Percentiles rank a stretch among this genome's conserved stretches.
These are phyloP conservation scores for Zosterops japonicus DNA, from an alignment of 2,113 vertebrate species.

Conservation along the genomic window DNA sequence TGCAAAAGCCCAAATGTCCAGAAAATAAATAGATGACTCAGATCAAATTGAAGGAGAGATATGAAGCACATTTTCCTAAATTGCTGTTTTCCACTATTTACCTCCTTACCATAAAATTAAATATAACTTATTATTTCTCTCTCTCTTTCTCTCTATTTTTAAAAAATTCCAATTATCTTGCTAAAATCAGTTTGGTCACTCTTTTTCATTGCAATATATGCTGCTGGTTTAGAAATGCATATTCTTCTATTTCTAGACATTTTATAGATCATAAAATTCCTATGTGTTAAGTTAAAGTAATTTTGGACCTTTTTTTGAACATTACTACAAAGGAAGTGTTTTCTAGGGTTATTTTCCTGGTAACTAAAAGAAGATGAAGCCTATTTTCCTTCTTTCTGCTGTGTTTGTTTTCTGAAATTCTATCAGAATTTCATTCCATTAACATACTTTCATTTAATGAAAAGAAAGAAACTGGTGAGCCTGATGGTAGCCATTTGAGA, in stretches of 20 bases:
- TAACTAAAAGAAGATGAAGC: neutral
- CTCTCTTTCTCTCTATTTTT: fast-evolving
- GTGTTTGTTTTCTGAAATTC: neutral
- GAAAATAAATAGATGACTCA: neutral
- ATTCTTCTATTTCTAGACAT: neutral
- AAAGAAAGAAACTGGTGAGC: neutral
- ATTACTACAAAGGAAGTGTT: neutral
- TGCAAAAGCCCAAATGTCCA: neutral
- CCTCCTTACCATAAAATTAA: neutral
- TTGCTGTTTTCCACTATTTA: neutral
- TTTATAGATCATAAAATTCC: neutral
- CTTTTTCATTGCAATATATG: neutral
- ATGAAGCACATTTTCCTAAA: neutral
- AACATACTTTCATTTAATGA: neutral
- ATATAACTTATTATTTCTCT: neutral
- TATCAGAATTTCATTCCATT: neutral
- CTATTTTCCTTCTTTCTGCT: neutral
- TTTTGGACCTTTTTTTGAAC: neutral
- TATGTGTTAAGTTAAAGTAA: neutral
- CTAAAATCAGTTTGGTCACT: neutral
- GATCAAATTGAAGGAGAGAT: neutral
- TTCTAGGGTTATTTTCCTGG: neutral
- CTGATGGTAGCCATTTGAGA: neutral
- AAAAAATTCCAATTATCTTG: neutral
- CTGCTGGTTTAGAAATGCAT: neutral